A percentile compares a stretch with the other conserved stretches of the same genome.
phyloP scores from a whole-genome alignment of 1,140 invertebrate species.

The Anoplolepis gracilipes region DNA sequence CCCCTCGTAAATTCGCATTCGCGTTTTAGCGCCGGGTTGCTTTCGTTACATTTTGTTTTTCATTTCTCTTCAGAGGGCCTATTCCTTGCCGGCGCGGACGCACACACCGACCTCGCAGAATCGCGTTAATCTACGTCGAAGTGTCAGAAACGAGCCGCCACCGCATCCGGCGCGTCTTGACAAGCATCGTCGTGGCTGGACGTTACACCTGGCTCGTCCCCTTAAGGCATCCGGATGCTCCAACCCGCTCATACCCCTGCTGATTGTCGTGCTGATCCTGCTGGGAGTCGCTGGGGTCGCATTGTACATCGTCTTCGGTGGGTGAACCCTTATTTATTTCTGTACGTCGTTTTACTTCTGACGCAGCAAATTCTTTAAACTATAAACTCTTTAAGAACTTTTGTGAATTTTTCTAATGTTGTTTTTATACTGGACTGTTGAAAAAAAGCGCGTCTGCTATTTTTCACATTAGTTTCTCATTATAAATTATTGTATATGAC shows the following conservation, averaged over 20 bases:
- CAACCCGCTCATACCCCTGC: constrained; percentile 78
- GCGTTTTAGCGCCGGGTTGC: neutral
- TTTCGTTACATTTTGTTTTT: constrained; percentile 46
- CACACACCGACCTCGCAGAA: constrained; percentile 83
- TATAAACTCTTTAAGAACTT: neutral
- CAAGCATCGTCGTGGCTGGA: constrained; percentile 83
- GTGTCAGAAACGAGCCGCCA: constrained; percentile 82
- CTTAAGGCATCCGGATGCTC: constrained; percentile 78
- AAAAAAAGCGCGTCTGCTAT: neutral
- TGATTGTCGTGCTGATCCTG: constrained; percentile 79
- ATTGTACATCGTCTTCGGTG: constrained; percentile 83
- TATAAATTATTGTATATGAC: neutral
- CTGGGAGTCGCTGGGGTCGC: constrained; percentile 81
- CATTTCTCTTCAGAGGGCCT: constrained; percentile 81
- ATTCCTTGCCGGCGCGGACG: constrained; percentile 81
- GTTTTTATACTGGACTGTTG: neutral
- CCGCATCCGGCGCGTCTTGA: constrained; percentile 82
- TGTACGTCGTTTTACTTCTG: neutral
- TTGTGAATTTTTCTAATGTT: neutral
- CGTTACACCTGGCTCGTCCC: constrained; percentile 80
- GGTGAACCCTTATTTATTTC: constrained; percentile 40
- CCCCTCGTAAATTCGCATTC: neutral
- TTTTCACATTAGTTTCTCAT: neutral
- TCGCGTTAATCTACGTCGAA: constrained; percentile 82
- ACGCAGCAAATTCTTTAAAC: neutral